Base-by-base conservation (phyloP, 2,888 invertebrate species). In the Anorthoa munda region DNA sequence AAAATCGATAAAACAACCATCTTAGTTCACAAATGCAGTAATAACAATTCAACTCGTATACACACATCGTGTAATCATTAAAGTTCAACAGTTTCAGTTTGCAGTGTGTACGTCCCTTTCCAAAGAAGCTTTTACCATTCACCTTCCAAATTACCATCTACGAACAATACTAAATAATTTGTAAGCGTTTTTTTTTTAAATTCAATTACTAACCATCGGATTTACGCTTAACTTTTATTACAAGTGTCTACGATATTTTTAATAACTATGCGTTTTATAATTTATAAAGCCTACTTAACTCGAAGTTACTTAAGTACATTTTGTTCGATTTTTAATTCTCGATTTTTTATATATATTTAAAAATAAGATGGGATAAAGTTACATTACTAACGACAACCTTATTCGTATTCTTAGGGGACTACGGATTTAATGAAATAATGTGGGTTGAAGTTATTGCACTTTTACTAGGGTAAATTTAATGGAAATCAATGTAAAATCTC, bases 241-340 rank as follows among this genome's bases (percentile, higher is more conserved):
- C 91, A 92, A 92, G 91, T 93, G 88, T 92, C 95, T 95, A 95
- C 94, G 90, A 94, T 94, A 95, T 92, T 89, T 90, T 92, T 90
- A 86, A 90, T 90, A 93, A 92, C 95, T 95, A 96, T 92, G 95
- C 94, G 93, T 95, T 91, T 91, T 94, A 95, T 94, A 94, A 95
- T 95, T 95, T 96, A 95, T 95, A 95, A 96, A 96, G 96, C 96
- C 94, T 96, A 96, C 95, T 94, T 95, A 95, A 91, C 93, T 92
- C 94, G 92, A 95, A 91, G 91, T 95, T 95, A 95, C 95, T 96
- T 96, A 96, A 96, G 96, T 96, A 96, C 96, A 95, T 95, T 95
- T 95, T 95, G 95, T 95, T 96, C 94, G 93, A 95, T 94, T 94
- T 93, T 90, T 86, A 90, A 79, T 90, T 92, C 92, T 94, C 93